Base-by-base conservation (phyloP, 1,140 invertebrate genomes). In the Rhopalosiphum padi region DNA sequence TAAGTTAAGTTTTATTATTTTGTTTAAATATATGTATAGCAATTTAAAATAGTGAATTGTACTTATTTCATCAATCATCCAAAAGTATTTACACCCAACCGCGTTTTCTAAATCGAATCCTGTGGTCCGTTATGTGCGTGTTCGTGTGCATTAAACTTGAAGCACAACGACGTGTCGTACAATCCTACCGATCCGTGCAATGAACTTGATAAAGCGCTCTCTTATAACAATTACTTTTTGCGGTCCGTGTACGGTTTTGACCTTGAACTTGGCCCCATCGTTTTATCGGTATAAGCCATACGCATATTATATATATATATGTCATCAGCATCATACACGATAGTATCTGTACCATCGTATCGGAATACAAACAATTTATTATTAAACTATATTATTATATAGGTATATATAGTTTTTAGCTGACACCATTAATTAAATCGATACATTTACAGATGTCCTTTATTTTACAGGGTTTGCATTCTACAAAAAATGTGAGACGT, bases 231-330 rank as follows among this genome's bases (percentile, higher is more conserved):
- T 89, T 37, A 89, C 51, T 89, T 37, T 89, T 89, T 89, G 86
- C 87, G 22, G 22, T 89, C 23, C 87, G 48, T 55, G 48, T 51
- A 25, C 87, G 35, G n/a, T 37, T 37, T 53, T 89, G 21, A 89
- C 87, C 87, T 89, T 89, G 87, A 89, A 89, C 87, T 89, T 55
- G 87, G 48, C 87, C 87, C 87, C 87, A 22, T 89, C 87, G n/a
- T 51, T 53, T 89, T 35, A 48, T 89, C 48, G 46, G n/a, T 37
- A 21, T 53, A 51, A 41, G 6, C 23, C 23, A 46, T 86, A n/a
- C 7, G 30, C 30, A 46, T 30, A 82, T 82, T 68, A 77, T 77
- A 6, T 53, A 53, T 53, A 53, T 77, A 77, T n/a, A 77, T 22
- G 3, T 77, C n/a, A 21, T 35, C 22, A 41, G 37, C n/a, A 41